Base-by-base conservation (phyloP, 2,113 vertebrate genomes). In the Bostrychus sinensis region DNA sequence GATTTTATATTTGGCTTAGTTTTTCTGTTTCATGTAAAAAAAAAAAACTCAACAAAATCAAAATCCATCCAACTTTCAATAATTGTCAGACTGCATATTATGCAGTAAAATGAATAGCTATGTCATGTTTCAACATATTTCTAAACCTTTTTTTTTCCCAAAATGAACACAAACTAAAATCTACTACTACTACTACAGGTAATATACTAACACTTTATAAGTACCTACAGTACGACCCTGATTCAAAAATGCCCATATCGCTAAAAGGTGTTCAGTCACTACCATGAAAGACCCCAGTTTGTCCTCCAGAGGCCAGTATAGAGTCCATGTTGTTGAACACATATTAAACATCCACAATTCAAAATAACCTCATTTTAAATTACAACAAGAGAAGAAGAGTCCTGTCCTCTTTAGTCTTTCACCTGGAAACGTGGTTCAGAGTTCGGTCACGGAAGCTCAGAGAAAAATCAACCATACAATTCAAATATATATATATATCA, bases 381-480 rank as follows among this genome's bases (percentile, higher is more conserved):
- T 25, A 46, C 61, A 41, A 59, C 41, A 38, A 0, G 39, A n/a
- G n/a, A 26, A 36, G 60, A 45, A 62, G 36, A 25, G 32, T 64
- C 55, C 36, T 42, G 12, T 11, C 17, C 19, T 57, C 65, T 13
- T 48, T 26, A 30, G 25, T n/a, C 48, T 58, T 25, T 77, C 51
- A 76, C 58, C 56, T 80, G 70, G 65, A 81, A 77, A 78, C 56
- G 63, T 59, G 51, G 70, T 43, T 25, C 45, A 37, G 60, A 81
- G 54, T 76, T 81, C 57, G 69, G 65, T 83, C 70, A 73, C 25
- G 78, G 76, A 82, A 84, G 70, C 82, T 74, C 62, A 13, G 45
- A 48, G 8, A 75, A 72, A 78, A 73, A 61, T 62, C 41, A 77
- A 63, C 11, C 45, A 61, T 53, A 58, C 76, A 65, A 38, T 79